These are phyloP conservation scores for Epizoanthus ramosus DNA, from an alignment of 92 coral and sea anemone species.

Conservation along the genomic window DNA sequence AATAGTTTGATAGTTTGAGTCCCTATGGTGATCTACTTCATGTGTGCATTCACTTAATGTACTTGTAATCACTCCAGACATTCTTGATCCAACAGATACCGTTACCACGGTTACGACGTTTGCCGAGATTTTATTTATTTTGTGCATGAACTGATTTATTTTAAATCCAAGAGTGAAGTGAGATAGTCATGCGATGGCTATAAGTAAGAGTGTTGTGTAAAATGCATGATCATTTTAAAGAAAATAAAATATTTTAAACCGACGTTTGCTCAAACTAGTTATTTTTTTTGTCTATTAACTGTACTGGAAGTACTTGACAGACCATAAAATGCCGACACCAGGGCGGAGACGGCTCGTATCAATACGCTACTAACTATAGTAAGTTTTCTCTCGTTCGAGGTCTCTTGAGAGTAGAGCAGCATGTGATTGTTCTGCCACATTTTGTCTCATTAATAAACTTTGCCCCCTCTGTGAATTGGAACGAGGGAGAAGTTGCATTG, in stretches of 20 bases:
- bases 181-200: neutral
- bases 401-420: too few species aligned
- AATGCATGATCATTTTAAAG: constrained; percentile 31
- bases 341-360: too few species aligned
- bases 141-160: constrained; percentile 10
- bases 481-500: too few species aligned
- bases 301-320: neutral
- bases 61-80: constrained; percentile 5
- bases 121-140: constrained; percentile 27
- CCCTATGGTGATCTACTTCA: neutral
- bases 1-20: neutral
- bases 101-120: neutral
- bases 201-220: constrained; percentile 8
- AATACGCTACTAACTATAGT: too few species aligned
- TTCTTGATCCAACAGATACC: neutral
- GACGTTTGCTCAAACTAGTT: neutral
- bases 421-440: too few species aligned
- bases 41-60: constrained; percentile 21
- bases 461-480: too few species aligned
- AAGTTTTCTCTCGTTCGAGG: too few species aligned
- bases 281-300: neutral
- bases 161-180: neutral
- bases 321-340: too few species aligned
- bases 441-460: too few species aligned
- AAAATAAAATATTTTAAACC: constrained; percentile 21